Percentiles rank a stretch among this genome's conserved stretches.
Evolutionary conservation across 2,888 invertebrate species (phyloP).

Genomic region (Orthosia gothica): DNA sequence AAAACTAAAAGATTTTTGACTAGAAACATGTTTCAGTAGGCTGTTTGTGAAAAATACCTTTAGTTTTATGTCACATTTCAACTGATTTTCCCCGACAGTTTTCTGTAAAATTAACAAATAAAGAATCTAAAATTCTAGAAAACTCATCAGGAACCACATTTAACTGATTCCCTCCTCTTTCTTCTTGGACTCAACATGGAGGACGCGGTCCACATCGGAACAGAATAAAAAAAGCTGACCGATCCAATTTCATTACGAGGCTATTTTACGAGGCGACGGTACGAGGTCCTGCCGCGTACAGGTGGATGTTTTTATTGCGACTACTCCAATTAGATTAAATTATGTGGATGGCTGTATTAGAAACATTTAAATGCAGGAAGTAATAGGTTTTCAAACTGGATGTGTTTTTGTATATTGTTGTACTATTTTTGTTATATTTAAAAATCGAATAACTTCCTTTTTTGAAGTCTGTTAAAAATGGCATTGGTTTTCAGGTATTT

Average conservation of each 20-base stretch:
- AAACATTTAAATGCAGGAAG: constrained; percentile 8
- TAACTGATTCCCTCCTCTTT: constrained; percentile 21
- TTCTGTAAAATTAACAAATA: not conserved
- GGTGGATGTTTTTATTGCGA: constrained; percentile 70
- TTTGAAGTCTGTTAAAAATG: too few relatives aligned
- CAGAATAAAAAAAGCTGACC: constrained; percentile 72
- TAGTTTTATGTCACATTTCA: not conserved
- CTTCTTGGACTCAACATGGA: constrained; percentile 63
- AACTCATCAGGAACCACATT: not conserved
- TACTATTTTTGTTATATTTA: too few relatives aligned
- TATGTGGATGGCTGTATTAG: constrained; percentile 14
- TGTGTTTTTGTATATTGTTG: not conserved
- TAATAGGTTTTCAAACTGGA: not conserved
- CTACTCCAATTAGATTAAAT: constrained; percentile 46
- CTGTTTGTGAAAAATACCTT: too few relatives aligned
- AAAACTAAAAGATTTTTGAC: too few relatives aligned
- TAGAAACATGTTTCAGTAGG: too few relatives aligned
- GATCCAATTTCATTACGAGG: constrained; percentile 88
- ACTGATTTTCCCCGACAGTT: not conserved
- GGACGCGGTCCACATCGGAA: constrained; percentile 70
- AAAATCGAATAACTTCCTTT: too few relatives aligned
- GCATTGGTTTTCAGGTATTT: too few relatives aligned
- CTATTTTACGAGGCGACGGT: constrained; percentile 77
- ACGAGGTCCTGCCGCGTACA: constrained; percentile 75
- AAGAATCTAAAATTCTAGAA: not conserved